Evolutionary conservation across 2,888 invertebrate genomes (phyloP).

Genomic region (Helicoverpa assulta): DNA sequence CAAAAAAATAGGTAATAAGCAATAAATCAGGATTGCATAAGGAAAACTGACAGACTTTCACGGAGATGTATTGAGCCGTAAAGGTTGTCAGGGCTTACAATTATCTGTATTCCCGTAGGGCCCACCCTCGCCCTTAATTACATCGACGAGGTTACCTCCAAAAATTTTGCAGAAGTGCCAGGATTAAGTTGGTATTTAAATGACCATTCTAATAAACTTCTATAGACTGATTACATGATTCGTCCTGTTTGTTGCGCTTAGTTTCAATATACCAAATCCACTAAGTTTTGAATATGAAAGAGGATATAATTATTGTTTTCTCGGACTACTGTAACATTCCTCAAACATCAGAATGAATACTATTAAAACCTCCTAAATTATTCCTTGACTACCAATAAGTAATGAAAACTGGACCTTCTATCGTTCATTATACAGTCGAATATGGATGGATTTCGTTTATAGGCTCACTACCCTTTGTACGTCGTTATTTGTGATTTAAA

Average conservation of each 20-base stretch:
- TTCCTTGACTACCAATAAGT: too few relatives aligned
- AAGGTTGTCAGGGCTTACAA: slow-evolving; percentile 68
- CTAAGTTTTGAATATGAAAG: too few relatives aligned
- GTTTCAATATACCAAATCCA: too few relatives aligned
- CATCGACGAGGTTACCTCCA: slow-evolving; percentile 26
- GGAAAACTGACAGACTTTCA: slow-evolving; percentile 13
- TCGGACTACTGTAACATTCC: too few relatives aligned
- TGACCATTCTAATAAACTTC: not conserved
- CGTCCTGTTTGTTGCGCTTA: too few relatives aligned
- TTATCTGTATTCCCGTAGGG: slow-evolving; percentile 60
- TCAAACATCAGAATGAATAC: too few relatives aligned
- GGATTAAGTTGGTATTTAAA: not conserved
- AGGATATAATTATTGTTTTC: too few relatives aligned
- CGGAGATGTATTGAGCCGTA: slow-evolving; percentile 50
- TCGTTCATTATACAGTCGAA: not conserved
- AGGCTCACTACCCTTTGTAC: slow-evolving; percentile 41
- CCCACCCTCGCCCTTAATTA: slow-evolving; percentile 54
- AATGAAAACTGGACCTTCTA: slow-evolving; percentile 22
- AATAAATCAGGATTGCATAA: slow-evolving; percentile 21
- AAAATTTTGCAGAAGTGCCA: slow-evolving; percentile 20
- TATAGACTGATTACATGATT: too few relatives aligned
- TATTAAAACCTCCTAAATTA: too few relatives aligned
- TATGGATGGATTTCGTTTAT: slow-evolving; percentile 39
- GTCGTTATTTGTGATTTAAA: slow-evolving; percentile 56
- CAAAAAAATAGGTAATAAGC: not conserved